Percentiles rank a stretch among this genome's conserved stretches.
phyloP scores from a whole-genome alignment of 2,888 invertebrate species.

The Parasteatoda lunata region DNA sequence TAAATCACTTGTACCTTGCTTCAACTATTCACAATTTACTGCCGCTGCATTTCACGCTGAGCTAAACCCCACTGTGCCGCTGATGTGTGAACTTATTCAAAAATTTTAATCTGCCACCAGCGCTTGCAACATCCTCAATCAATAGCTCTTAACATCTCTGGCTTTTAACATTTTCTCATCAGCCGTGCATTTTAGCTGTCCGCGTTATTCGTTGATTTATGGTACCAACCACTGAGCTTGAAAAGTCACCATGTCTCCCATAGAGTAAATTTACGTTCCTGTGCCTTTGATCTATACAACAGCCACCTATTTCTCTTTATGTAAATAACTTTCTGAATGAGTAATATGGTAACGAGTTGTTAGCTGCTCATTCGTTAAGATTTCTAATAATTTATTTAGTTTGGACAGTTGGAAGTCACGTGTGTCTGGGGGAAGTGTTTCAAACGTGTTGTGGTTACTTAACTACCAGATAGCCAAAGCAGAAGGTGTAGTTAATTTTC shows the following conservation, averaged over 20 bases:
- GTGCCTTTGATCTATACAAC: neutral
- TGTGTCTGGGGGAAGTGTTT: conserved; percentile 10
- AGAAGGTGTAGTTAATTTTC: conserved; percentile 6
- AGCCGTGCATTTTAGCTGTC: conserved; percentile 23
- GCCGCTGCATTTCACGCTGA: conserved; percentile 3
- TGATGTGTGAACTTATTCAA: conserved; percentile 21
- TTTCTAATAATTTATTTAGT: conserved; percentile 46
- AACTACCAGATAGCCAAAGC: conserved; percentile 21
- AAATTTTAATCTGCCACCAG: conserved; percentile 31
- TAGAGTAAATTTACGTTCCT: conserved; percentile 10
- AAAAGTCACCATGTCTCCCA: conserved; percentile 30
- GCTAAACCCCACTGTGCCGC: neutral
- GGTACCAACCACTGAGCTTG: conserved; percentile 35
- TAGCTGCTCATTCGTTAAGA: conserved; percentile 43
- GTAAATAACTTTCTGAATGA: conserved; percentile 41
- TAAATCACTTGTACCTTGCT: conserved; percentile 12
- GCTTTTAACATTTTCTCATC: neutral
- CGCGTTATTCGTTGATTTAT: conserved; percentile 28
- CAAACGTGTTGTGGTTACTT: conserved; percentile 21
- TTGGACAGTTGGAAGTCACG: conserved; percentile 19
- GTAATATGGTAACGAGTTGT: conserved; percentile 32
- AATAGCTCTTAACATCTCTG: conserved; percentile 5
- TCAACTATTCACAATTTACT: conserved; percentile 2
- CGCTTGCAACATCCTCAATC: conserved; percentile 23
- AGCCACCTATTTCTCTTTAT: conserved; percentile 3